A percentile compares a stretch with the other conserved stretches of the same genome.
These are phyloP conservation scores for Apodemia hepburni DNA, from an alignment of 2,888 invertebrate species.

Conservation along the genomic window DNA sequence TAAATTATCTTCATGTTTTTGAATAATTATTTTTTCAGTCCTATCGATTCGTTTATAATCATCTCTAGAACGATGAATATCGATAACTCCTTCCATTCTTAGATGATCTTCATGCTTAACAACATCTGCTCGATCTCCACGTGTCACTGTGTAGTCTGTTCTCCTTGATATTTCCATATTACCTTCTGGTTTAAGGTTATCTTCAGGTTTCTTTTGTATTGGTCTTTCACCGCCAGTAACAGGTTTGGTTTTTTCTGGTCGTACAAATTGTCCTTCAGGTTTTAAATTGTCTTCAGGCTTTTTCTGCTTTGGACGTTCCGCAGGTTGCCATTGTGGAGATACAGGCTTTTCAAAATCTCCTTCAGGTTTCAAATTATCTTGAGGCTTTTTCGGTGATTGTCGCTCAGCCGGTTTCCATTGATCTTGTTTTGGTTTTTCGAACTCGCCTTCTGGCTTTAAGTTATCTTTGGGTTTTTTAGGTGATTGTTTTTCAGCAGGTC, in stretches of 20 bases:
- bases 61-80: slow-evolving; percentile 72
- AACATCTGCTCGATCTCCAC: slow-evolving; percentile 81
- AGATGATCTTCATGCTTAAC: slow-evolving; percentile 84
- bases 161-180: slow-evolving; percentile 63
- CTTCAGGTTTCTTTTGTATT: slow-evolving; percentile 48
- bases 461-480: slow-evolving; percentile 80
- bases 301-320: slow-evolving; percentile 42
- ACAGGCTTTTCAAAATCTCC: slow-evolving; percentile 77
- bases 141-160: slow-evolving; percentile 67
- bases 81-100: slow-evolving; percentile 83
- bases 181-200: slow-evolving; percentile 76
- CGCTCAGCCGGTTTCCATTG: slow-evolving; percentile 75
- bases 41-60: slow-evolving; percentile 78
- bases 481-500: slow-evolving; percentile 71
- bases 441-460: slow-evolving; percentile 79
- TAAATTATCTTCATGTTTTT: slow-evolving; percentile 81
- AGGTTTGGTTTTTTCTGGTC: slow-evolving; percentile 53
- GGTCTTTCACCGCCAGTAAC: slow-evolving; percentile 61
- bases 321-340: slow-evolving; percentile 49
- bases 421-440: slow-evolving; percentile 56
- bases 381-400: slow-evolving; percentile 61
- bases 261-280: slow-evolving; percentile 81
- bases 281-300: slow-evolving; percentile 73
- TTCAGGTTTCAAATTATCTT: slow-evolving; percentile 79
- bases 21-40: slow-evolving; percentile 73